A percentile compares a stretch with the other conserved stretches of the same genome.
Conservation (phyloP, 2,888 invertebrate genomes). For the Junonia oenone region DNA sequence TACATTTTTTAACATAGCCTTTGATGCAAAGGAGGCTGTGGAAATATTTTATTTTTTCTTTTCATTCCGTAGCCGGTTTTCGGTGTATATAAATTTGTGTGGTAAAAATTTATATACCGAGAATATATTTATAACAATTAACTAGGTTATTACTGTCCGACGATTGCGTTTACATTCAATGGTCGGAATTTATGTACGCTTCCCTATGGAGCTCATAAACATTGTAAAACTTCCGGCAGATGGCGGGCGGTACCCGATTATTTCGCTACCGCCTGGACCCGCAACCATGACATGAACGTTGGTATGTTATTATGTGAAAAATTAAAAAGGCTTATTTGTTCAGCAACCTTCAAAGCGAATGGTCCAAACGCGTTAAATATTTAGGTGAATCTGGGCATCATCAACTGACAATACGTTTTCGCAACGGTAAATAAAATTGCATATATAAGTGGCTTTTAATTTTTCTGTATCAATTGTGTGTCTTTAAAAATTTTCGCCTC, state of each 20-base stretch:
- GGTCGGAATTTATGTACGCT: constrained; percentile 68
- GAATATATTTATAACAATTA: neutral
- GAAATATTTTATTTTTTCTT: neutral
- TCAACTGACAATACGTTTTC: constrained; percentile 21
- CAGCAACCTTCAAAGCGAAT: constrained; percentile 45
- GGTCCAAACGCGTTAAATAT: constrained; percentile 26
- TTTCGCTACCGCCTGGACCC: constrained; percentile 41
- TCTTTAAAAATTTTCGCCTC: constrained; percentile 3
- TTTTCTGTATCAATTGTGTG: constrained; percentile 2
- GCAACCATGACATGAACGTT: constrained; percentile 41
- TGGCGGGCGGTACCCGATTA: constrained; percentile 64
- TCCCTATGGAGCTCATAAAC: constrained; percentile 73
- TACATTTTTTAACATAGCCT: neutral
- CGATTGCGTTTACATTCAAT: constrained; percentile 47
- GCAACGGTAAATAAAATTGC: constrained; percentile 24
- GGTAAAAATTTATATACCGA: neutral
- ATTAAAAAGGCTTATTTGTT: constrained; percentile 48
- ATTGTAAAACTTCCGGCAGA: constrained; percentile 76
- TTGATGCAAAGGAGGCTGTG: neutral
- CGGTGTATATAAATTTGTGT: neutral
- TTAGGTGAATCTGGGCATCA: constrained; percentile 27
- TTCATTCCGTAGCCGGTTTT: neutral
- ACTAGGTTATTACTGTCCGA: neutral
- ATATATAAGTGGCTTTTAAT: constrained; percentile 3
- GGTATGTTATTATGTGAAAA: constrained; percentile 45